Percentiles rank a stretch among this genome's conserved stretches.
Evolutionary conservation across 2,888 invertebrate genomes (phyloP).

Genomic region (Gandaritis pyraliata): DNA sequence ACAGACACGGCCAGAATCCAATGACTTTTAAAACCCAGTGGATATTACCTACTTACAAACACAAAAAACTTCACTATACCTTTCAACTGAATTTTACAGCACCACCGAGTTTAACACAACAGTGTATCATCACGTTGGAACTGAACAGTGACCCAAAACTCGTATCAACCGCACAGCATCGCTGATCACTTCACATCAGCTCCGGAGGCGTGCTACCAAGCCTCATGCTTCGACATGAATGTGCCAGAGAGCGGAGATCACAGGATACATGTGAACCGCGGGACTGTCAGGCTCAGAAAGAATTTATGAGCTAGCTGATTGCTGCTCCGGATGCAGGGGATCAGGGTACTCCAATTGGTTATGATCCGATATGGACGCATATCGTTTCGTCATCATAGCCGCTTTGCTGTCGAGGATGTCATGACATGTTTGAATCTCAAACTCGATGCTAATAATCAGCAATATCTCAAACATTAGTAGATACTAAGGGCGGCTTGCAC

Average conservation of each 20-base stretch:
- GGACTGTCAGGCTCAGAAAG: slow-evolving; percentile 79
- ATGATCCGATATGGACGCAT: slow-evolving; percentile 45
- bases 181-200: slow-evolving; percentile 39
- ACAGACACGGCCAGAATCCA: too few relatives aligned
- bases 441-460: too few relatives aligned
- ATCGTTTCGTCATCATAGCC: slow-evolving; percentile 20
- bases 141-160: slow-evolving; percentile 3
- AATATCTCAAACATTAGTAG: too few relatives aligned
- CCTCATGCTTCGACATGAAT: slow-evolving; percentile 72
- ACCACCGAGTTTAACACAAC: background rate
- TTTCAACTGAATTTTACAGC: background rate
- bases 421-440: background rate
- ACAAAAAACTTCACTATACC: background rate
- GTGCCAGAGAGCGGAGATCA: slow-evolving; percentile 55
- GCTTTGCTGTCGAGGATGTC: slow-evolving; percentile 1
- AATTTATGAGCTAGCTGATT: slow-evolving; percentile 76
- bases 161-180: slow-evolving; percentile 20
- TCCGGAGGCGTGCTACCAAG: slow-evolving; percentile 61
- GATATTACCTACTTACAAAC: too few relatives aligned
- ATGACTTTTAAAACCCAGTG: too few relatives aligned
- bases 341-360: slow-evolving; percentile 45
- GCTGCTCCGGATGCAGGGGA: slow-evolving; percentile 69
- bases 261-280: slow-evolving; percentile 68
- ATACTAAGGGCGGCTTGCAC: too few relatives aligned
- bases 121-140: background rate